These are phyloP conservation scores for Chymomyza fuscimana DNA, from an alignment of 2,888 invertebrate species.

Conservation along the genomic window DNA sequence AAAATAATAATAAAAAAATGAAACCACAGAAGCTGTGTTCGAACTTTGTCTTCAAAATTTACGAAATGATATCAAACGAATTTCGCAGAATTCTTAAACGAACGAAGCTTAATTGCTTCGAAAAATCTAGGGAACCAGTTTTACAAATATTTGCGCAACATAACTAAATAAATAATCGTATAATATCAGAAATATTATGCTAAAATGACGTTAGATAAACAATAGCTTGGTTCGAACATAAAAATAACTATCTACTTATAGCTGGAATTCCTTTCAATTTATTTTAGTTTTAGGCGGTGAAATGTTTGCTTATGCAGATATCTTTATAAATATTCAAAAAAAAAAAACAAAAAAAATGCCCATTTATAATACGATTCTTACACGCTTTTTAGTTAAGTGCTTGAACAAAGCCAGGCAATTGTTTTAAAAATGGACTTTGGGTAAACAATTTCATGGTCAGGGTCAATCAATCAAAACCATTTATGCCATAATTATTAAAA, in stretches of 20 bases:
- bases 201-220: no score
- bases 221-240: no score
- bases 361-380: no score
- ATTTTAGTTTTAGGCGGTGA: background rate
- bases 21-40: background rate
- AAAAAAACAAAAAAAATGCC: background rate
- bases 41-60: background rate
- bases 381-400: no score
- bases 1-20: background rate
- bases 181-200: no score
- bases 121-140: no score
- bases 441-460: slow-evolving; percentile 46
- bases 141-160: no score
- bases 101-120: no score
- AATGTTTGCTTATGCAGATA: background rate
- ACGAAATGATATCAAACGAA: slow-evolving; percentile 26
- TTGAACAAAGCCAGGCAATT: background rate
- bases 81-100: slow-evolving; percentile 41
- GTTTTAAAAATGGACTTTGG: background rate
- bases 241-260: no score
- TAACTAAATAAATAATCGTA: no score
- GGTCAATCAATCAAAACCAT: slow-evolving; percentile 46
- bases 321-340: background rate
- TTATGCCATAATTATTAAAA: background rate
- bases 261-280: no score